phyloP scores from a whole-genome alignment of 2,888 invertebrate species.

The Caenorhabditis sp. region DNA sequence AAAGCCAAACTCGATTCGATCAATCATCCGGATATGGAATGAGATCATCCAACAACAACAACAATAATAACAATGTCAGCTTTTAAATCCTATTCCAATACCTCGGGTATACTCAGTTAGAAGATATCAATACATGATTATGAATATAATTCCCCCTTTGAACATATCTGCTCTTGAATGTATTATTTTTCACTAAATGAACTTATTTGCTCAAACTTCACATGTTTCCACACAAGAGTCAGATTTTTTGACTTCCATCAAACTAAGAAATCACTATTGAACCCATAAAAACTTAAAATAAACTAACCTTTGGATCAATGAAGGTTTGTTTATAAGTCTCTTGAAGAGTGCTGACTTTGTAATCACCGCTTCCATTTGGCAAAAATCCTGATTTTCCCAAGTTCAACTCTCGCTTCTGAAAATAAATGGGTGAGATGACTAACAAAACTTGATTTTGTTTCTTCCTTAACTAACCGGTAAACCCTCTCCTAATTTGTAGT shows the following conservation, averaged over 20 bases:
- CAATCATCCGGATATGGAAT: slow-evolving; percentile 32
- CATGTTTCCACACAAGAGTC: background rate
- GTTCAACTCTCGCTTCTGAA: slow-evolving; percentile 45
- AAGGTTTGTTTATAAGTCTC: slow-evolving; percentile 70
- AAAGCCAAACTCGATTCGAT: slow-evolving; percentile 21
- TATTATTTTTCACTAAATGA: background rate
- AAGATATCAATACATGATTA: background rate
- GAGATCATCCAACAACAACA: slow-evolving; percentile 8
- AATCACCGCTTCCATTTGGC: slow-evolving; percentile 63
- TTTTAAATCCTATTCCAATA: slow-evolving; percentile 2
- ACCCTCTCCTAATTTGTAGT: slow-evolving; percentile 64
- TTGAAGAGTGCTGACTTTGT: slow-evolving; percentile 63
- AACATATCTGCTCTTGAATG: background rate
- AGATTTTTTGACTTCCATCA: too few species aligned
- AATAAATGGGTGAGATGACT: background rate
- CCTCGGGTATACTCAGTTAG: slow-evolving; percentile 21
- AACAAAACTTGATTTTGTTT: background rate
- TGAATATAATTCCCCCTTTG: background rate
- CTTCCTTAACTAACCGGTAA: slow-evolving; percentile 49
- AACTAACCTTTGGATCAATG: slow-evolving; percentile 70
- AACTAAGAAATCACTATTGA: background rate
- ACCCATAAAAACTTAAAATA: background rate
- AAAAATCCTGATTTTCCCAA: slow-evolving; percentile 53
- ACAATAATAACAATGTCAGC: slow-evolving; percentile 6
- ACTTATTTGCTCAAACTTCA: background rate